phyloP scores from a whole-genome alignment of 2,113 vertebrate genomes.

The Brachyhypopomus gauderio region DNA sequence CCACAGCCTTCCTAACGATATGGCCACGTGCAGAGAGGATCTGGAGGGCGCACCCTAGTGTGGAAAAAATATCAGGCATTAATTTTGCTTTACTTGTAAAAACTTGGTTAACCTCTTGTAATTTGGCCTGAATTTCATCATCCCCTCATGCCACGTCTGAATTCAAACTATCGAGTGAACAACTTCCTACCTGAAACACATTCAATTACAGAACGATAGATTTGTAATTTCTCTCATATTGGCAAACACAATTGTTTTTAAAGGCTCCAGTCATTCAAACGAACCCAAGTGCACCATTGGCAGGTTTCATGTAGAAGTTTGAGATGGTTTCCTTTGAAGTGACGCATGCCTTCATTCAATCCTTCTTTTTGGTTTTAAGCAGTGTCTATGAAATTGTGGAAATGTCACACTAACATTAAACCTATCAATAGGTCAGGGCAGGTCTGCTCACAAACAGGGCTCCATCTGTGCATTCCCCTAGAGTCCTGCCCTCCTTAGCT shows the following conservation, averaged over 20 bases:
- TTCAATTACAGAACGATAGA: neutral
- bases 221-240: neutral
- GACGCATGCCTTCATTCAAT: neutral
- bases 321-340: neutral
- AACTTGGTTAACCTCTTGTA: neutral
- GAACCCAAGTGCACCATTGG: neutral
- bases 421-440: no score
- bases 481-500: no score
- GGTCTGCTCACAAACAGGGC: no score
- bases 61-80: neutral
- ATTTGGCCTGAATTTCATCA: neutral
- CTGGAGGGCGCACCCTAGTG: no score
- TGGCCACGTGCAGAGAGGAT: no score
- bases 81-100: neutral
- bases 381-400: no score
- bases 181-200: neutral
- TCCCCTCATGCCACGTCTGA: neutral
- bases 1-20: neutral
- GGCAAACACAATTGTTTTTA: neutral
- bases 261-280: neutral
- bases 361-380: neutral
- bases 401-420: no score
- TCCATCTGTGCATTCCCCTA: no score
- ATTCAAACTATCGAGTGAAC: neutral
- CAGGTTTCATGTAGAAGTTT: neutral